Percentiles rank a stretch among this genome's conserved stretches.
These are phyloP conservation scores for Galerucella pusilla DNA, from an alignment of 2,888 invertebrate genomes.

Conservation along the genomic window DNA sequence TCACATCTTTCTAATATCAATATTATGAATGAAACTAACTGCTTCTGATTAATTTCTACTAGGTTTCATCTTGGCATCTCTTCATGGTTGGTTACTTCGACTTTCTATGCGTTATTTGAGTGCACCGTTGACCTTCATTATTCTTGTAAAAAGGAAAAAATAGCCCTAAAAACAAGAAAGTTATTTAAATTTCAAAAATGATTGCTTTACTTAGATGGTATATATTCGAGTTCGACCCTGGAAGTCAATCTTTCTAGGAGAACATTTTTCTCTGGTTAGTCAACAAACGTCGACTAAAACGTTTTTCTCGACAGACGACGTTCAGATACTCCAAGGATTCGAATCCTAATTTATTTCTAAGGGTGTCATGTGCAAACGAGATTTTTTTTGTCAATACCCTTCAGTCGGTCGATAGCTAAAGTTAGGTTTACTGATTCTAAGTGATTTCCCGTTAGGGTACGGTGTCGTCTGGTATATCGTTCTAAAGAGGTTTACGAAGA, in stretches of 20 bases:
- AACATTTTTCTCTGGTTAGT: neutral
- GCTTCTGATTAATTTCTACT: no score
- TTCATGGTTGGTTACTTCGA: no score
- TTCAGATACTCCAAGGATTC: neutral
- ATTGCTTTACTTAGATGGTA: no score
- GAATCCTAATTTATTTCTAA: slow-evolving; percentile 4
- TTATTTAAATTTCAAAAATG: no score
- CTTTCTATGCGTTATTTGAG: no score
- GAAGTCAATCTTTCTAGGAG: neutral
- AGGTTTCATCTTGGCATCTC: no score
- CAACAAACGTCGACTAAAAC: slow-evolving; percentile 3
- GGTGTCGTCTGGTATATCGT: neutral
- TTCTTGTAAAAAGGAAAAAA: no score
- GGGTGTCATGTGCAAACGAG: slow-evolving; percentile 8
- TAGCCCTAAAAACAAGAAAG: no score
- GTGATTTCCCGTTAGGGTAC: neutral
- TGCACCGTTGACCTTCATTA: no score
- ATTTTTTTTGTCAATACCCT: slow-evolving; percentile 4
- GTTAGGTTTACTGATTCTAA: neutral
- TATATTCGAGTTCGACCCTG: neutral
- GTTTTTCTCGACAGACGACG: neutral
- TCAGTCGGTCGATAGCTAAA: neutral
- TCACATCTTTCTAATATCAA: no score
- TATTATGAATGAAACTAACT: no score
- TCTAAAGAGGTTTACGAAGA: neutral